Evolutionary conservation across 2,113 vertebrate species (phyloP), one percentile per base, ranked within the genome.

Genomic region (Phrynocephalus versicolor): DNA sequence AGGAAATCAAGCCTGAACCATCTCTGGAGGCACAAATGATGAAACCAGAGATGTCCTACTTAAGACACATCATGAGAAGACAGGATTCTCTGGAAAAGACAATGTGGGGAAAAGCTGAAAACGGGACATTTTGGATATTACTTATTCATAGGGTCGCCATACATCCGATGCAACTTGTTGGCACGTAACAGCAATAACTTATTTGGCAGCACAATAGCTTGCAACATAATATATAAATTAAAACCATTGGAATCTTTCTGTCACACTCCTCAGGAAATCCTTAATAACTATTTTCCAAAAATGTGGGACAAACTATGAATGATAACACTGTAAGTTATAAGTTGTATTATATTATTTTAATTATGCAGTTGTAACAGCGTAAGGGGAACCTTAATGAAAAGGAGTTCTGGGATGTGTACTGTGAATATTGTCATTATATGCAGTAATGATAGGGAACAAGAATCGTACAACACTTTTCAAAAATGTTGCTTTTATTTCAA

Each of bases 401-500:
- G 69, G 35, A 82, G 23, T 16, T 41, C 16, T 35, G 35, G 35
- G 70, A 30, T 60, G 25, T 69, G 21, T 73, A 58, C 51, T 57
- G 25, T 55, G 37, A 37, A 51, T 15, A 72, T 12, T 60, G 37
- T 21, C 33, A 69, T 57, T 25, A n/a, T n/a, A n/a, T n/a, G n/a
- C 57, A 33, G 30, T 71, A 57, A 23, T 18, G n/a, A 62, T 41
- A 39, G 19, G 57, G 70, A 70, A 70, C 35, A 57, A 41, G 6
- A 25, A n/a, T 8, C 25, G 45, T 27, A 45, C 13, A 62, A 18
- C 9, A 14, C 51, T 51, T 16, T 69, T 81, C 33, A 33, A 23
- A 81, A 81, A 70, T 82, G 80, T 4, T 58, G 14, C 33, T 82
- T 19, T 70, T 81, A 57, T 37, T 81, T 82, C 23, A 71, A 57